phyloP scores from a whole-genome alignment of 1,140 invertebrate species.

The Aphelenchoides besseyi region DNA sequence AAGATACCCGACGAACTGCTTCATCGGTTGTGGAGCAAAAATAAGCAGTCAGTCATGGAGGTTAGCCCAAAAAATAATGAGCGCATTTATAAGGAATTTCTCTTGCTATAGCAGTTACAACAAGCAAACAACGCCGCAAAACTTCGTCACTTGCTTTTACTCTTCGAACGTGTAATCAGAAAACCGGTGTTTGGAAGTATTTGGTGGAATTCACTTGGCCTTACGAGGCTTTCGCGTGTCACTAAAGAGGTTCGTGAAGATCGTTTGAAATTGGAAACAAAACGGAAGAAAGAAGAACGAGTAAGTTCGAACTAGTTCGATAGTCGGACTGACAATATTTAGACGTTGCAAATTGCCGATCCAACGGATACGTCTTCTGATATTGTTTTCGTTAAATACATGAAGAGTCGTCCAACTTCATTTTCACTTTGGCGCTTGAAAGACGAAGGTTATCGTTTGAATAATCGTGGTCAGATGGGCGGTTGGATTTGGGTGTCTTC shows the following conservation, averaged over 20 bases:
- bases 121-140: background rate
- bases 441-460: slow-evolving; percentile 44
- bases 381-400: slow-evolving; percentile 47
- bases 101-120: background rate
- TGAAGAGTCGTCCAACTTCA: background rate
- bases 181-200: slow-evolving; percentile 42
- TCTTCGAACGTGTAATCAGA: slow-evolving; percentile 40
- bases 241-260: slow-evolving; percentile 35
- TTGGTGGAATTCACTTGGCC: slow-evolving; percentile 49
- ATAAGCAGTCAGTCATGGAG: slow-evolving; percentile 36
- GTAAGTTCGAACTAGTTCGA: slow-evolving; percentile 8
- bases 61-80: background rate
- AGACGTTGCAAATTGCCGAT: slow-evolving; percentile 14
- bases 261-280: slow-evolving; percentile 28
- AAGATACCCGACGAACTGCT: slow-evolving; percentile 44
- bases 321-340: slow-evolving; percentile 17
- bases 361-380: slow-evolving; percentile 22
- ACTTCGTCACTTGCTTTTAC: slow-evolving; percentile 30
- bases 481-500: slow-evolving; percentile 45
- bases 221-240: slow-evolving; percentile 35
- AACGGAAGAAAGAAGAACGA: slow-evolving; percentile 40
- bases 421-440: slow-evolving; percentile 39
- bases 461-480: slow-evolving; percentile 36
- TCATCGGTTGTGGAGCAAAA: slow-evolving; percentile 42
- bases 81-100: background rate